A percentile compares a stretch with the other conserved stretches of the same genome.
phyloP scores from a whole-genome alignment of 2,888 invertebrate species.

The Macrophya annulata region DNA sequence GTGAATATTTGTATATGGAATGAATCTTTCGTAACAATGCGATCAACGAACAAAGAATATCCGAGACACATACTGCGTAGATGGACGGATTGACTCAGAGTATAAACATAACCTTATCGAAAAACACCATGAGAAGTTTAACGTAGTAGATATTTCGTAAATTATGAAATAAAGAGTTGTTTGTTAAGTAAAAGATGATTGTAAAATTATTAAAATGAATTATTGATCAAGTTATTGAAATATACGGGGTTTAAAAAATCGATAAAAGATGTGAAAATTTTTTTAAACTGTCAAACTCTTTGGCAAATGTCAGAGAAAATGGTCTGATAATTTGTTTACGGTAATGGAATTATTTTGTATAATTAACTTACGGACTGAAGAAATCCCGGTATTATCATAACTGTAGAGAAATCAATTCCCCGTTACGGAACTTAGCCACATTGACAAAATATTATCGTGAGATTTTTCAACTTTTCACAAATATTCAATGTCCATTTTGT shows the following conservation, averaged over 20 bases:
- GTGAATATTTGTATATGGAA: not conserved
- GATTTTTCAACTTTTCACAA: constrained; percentile 7
- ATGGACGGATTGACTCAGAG: constrained; percentile 14
- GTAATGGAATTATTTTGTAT: constrained; percentile 19
- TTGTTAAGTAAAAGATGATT: not conserved
- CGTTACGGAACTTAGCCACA: not conserved
- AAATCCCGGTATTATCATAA: constrained; percentile 18
- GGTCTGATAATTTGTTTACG: constrained; percentile 36
- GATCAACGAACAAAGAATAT: constrained; percentile 17
- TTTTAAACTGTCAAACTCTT: constrained; percentile 44
- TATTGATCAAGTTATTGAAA: not conserved
- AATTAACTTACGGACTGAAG: constrained; percentile 12
- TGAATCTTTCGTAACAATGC: not conserved
- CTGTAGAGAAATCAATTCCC: not conserved
- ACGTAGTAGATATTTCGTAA: not conserved
- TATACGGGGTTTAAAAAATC: not conserved
- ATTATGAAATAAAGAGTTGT: not conserved
- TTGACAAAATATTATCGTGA: not conserved
- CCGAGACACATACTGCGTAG: constrained; percentile 44
- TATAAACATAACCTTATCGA: constrained; percentile 47
- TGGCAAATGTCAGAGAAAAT: constrained; percentile 6
- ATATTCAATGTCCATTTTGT: constrained; percentile 52
- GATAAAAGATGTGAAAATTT: constrained; percentile 8
- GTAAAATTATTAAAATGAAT: not conserved
- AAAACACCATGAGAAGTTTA: constrained; percentile 17